Conservation (phyloP, 1,140 invertebrate genomes). For the Triops longicaudatus region DNA sequence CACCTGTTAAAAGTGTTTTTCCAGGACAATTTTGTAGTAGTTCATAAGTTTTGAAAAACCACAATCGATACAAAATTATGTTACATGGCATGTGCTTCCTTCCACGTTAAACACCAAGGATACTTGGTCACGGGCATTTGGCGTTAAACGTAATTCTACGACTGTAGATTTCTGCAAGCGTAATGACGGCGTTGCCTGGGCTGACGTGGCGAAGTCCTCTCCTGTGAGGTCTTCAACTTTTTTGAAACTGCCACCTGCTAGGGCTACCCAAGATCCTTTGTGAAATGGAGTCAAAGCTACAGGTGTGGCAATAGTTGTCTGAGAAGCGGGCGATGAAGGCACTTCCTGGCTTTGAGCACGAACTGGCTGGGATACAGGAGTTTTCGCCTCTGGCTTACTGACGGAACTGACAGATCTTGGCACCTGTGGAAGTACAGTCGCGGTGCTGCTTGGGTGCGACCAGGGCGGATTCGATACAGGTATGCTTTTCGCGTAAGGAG, state of each 20-base stretch:
- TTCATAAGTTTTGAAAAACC: neutral
- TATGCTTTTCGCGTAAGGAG: neutral
- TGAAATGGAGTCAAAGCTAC: conserved; percentile 15
- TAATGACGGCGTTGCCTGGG: neutral
- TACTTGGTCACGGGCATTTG: neutral
- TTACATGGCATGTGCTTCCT: conserved; percentile 10
- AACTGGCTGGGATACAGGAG: neutral
- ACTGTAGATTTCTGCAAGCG: neutral
- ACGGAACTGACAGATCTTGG: neutral
- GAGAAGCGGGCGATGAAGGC: neutral
- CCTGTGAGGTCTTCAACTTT: neutral
- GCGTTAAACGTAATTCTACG: neutral
- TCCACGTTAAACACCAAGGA: neutral
- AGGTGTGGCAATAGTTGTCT: neutral
- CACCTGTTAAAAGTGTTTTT: neutral
- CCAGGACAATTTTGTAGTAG: too few relatives aligned
- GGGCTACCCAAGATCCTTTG: neutral
- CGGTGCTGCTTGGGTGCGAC: neutral
- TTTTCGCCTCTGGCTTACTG: neutral
- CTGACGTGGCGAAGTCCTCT: neutral
- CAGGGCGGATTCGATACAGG: neutral
- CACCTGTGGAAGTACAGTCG: neutral
- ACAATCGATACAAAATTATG: neutral
- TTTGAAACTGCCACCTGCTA: conserved; percentile 2
- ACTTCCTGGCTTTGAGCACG: neutral